Conservation (phyloP, 2,113 vertebrate species). For the Nothocercus julius region DNA sequence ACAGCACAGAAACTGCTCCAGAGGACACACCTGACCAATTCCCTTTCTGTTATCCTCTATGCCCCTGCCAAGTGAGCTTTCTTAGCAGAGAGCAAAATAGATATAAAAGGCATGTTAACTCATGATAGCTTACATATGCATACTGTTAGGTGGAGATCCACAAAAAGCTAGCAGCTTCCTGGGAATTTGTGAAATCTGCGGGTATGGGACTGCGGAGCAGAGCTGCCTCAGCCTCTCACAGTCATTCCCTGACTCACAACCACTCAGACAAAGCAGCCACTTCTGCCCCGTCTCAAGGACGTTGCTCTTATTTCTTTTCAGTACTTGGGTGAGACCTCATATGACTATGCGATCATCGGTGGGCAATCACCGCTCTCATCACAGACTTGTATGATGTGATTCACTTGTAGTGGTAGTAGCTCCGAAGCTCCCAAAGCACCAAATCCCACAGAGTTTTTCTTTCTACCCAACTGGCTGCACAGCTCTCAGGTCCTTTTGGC, state of each 20-base stretch:
- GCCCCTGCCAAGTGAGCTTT: not conserved
- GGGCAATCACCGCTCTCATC: not conserved
- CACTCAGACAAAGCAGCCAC: not conserved
- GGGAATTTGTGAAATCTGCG: not conserved
- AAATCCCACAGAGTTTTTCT: rapidly evolving
- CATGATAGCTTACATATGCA: not conserved
- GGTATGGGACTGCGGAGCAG: not conserved
- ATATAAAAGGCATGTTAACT: not conserved
- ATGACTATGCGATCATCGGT: rapidly evolving
- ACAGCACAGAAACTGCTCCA: not conserved
- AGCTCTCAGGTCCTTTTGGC: not conserved
- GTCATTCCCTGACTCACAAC: not conserved
- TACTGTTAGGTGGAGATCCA: not conserved
- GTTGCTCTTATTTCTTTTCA: not conserved
- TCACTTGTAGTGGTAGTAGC: rapidly evolving
- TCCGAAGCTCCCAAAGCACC: rapidly evolving
- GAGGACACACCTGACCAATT: not conserved
- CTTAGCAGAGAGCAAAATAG: not conserved
- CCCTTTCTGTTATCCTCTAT: not conserved
- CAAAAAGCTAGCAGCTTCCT: not conserved
- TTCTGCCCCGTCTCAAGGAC: not conserved
- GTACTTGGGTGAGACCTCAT: not conserved
- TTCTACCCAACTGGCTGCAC: not conserved
- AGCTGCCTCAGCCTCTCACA: not conserved
- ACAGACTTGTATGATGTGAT: rapidly evolving